Evolutionary conservation across 2,113 vertebrate genomes (phyloP), one percentile per base, ranked within the genome.

Genomic region (Dipodomys ordii): DNA sequence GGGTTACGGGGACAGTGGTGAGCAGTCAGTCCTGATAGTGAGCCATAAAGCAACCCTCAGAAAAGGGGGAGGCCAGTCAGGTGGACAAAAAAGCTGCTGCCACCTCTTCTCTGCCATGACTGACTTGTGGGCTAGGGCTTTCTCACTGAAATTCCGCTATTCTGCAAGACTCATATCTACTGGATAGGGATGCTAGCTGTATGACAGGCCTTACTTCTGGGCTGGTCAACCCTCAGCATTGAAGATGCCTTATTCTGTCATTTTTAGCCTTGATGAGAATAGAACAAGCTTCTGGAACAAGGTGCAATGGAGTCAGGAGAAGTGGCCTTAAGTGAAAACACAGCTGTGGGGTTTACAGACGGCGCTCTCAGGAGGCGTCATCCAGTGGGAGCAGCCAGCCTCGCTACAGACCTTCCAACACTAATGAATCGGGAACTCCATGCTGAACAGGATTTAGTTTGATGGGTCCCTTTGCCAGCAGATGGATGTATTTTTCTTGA

Each of bases 401-500:
- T 92, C 1, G 1, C 97, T 87, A 46, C 93, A 95, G 96, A 60
- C 96, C 92, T 97, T 98, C 98, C 98, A 98, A 92, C 97, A 94
- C 83, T 53, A 95, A 98, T 96, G 97, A 97, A 96, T 97, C 46
- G 96, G 98, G 98, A 98, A 96, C 98, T 98, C 98, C 97, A 96
- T 96, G 96, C 97, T 92, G 98, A 97, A 97, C 97, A 95, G 97
- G 97, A 93, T 96, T 97, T 93, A 97, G 96, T 97, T 98, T 96
- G 98, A 97, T 96, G 97, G 84, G 95, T 88, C 95, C 78, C 60
- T 16, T 60, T 97, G 97, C 46, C 93, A 97, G 97, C 96, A 97
- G 97, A 98, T 96, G 98, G 97, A 97, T 98, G 98, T 97, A 98
- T 98, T 98, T 98, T 98, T 98, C 98, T 98, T 98, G 98, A 98